These are phyloP conservation scores for Thelaira solivaga DNA, from an alignment of 2,888 invertebrate species.

Conservation along the genomic window DNA sequence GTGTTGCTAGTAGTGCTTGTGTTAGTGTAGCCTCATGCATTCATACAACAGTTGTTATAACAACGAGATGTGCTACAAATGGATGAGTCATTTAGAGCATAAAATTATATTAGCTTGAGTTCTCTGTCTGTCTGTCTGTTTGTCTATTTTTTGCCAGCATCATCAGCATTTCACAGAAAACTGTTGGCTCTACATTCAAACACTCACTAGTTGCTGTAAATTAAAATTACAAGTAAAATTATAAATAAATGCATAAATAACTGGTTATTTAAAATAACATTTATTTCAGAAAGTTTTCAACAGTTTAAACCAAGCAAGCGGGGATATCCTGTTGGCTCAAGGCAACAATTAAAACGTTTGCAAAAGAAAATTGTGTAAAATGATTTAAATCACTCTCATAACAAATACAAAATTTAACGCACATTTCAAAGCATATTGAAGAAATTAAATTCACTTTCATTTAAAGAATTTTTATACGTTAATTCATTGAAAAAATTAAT, in stretches of 20 bases:
- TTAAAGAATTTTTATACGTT: too few species aligned
- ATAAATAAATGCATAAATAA: slow-evolving; percentile 33
- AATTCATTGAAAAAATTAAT: too few species aligned
- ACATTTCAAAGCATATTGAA: too few species aligned
- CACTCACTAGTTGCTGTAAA: too few species aligned
- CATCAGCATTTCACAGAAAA: neutral
- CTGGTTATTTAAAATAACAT: slow-evolving; percentile 40
- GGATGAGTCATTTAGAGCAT: slow-evolving; percentile 52
- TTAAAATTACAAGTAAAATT: neutral
- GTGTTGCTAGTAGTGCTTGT: neutral
- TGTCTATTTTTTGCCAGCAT: neutral
- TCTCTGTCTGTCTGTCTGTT: too few species aligned
- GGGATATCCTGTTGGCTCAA: slow-evolving; percentile 11
- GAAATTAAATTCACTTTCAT: too few species aligned
- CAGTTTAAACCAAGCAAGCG: neutral
- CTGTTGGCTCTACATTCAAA: too few species aligned
- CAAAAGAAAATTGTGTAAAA: slow-evolving; percentile 2
- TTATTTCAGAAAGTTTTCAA: slow-evolving; percentile 30
- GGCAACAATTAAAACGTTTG: slow-evolving; percentile 34
- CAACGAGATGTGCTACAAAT: slow-evolving; percentile 29
- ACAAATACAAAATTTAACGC: slow-evolving; percentile 5
- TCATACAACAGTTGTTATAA: slow-evolving; percentile 9
- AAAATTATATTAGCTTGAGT: slow-evolving; percentile 55
- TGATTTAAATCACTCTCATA: neutral
- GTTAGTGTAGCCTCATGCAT: neutral